These are phyloP conservation scores for Meriones unguiculatus DNA, from an alignment of 2,113 vertebrate species.

Conservation along the genomic window DNA sequence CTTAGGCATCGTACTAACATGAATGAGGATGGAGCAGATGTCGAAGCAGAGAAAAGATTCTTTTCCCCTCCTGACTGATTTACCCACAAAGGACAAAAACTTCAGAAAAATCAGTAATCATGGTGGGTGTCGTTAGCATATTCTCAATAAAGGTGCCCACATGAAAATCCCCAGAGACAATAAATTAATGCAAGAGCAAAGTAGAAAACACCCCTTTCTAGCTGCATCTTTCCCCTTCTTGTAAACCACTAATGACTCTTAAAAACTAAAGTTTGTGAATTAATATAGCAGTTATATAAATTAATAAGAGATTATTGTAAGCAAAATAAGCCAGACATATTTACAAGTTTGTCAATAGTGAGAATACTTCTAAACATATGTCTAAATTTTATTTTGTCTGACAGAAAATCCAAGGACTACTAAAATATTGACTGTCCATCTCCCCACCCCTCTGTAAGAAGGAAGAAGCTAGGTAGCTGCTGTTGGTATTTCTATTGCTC, in stretches of 20 bases:
- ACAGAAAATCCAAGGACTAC: slow-evolving; percentile 71
- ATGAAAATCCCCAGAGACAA: slow-evolving; percentile 90
- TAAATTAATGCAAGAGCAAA: slow-evolving; percentile 89
- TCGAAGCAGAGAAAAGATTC: slow-evolving; percentile 92
- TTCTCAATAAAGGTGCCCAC: slow-evolving; percentile 94
- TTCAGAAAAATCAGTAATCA: slow-evolving; percentile 97
- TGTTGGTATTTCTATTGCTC: slow-evolving; percentile 65
- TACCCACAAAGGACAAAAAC: slow-evolving; percentile 95
- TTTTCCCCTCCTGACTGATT: slow-evolving; percentile 94
- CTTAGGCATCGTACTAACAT: slow-evolving; percentile 92
- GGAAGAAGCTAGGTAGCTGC: slow-evolving; percentile 42
- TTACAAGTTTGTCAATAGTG: slow-evolving; percentile 61
- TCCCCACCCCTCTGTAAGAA: slow-evolving; percentile 64
- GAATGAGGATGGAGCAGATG: slow-evolving; percentile 92
- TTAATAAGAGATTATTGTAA: slow-evolving; percentile 63
- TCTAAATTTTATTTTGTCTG: slow-evolving; percentile 69
- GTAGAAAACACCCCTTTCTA: slow-evolving; percentile 90
- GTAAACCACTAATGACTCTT: slow-evolving; percentile 70
- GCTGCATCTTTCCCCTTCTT: slow-evolving; percentile 90
- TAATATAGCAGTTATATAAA: slow-evolving; percentile 16
- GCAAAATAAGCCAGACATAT: slow-evolving; percentile 39
- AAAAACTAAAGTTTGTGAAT: slow-evolving; percentile 80
- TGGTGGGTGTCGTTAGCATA: slow-evolving; percentile 96
- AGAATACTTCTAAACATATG: slow-evolving; percentile 61
- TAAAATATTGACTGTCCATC: slow-evolving; percentile 60